Percentiles rank a stretch among this genome's conserved stretches.
Evolutionary conservation across 2,888 invertebrate genomes (phyloP).

Genomic region (Gymnocheta viridis): DNA sequence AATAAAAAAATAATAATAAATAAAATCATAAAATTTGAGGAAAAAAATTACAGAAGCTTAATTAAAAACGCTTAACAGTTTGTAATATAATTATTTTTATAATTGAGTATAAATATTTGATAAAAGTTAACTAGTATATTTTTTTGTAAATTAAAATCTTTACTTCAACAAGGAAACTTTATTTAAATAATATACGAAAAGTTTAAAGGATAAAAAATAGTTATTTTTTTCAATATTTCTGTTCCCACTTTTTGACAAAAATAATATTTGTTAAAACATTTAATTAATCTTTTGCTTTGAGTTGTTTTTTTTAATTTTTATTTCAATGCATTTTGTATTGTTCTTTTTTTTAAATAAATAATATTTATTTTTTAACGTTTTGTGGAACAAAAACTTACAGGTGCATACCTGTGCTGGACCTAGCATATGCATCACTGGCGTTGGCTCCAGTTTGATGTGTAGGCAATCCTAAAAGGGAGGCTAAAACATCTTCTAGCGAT

Average conservation of each 20-base stretch:
- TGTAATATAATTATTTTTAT: not conserved
- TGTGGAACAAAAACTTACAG: conserved; percentile 88
- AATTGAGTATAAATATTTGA: not conserved
- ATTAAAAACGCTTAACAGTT: conserved; percentile 26
- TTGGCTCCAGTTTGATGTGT: conserved; percentile 74
- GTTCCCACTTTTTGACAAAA: conserved; percentile 72
- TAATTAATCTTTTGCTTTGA: conserved; percentile 59
- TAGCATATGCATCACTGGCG: conserved; percentile 84
- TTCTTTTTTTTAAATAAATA: conserved; percentile 30
- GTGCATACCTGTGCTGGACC: conserved; percentile 88
- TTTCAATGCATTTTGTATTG: conserved; percentile 66
- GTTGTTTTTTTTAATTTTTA: conserved; percentile 50
- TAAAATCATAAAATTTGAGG: conserved; percentile 11
- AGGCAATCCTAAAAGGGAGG: conserved; percentile 94
- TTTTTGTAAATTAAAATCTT: not conserved
- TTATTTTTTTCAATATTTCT: conserved; percentile 69
- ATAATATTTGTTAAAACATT: conserved; percentile 58
- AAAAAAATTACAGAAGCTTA: conserved; percentile 25
- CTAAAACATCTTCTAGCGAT: conserved; percentile 96
- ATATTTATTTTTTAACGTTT: conserved; percentile 69
- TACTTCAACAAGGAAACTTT: conserved; percentile 11
- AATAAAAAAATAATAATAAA: conserved; percentile 16
- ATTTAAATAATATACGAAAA: conserved; percentile 5
- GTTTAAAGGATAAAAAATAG: not conserved
- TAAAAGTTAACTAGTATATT: not conserved